These are phyloP conservation scores for Oreotrochilus melanogaster DNA, from an alignment of 2,113 vertebrate species.

Conservation along the genomic window DNA sequence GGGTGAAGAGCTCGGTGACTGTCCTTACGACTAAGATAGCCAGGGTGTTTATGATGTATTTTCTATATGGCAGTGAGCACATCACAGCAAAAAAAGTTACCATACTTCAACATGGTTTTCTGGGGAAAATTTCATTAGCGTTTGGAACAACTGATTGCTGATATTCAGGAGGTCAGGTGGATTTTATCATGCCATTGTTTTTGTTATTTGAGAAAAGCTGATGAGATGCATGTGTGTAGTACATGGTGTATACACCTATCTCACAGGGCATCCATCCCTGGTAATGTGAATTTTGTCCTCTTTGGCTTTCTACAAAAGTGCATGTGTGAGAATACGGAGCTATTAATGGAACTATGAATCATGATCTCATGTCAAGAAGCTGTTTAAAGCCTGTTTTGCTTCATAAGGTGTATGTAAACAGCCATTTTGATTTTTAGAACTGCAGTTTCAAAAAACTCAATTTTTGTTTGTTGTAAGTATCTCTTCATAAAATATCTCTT, in stretches of 20 bases:
- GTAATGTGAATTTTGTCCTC: not conserved
- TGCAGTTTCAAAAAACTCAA: not conserved
- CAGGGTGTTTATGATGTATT: not conserved
- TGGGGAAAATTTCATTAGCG: not conserved
- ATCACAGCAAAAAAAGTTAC: not conserved
- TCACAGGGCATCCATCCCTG: not conserved
- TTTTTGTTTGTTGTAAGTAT: constrained; percentile 13
- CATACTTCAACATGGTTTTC: not conserved
- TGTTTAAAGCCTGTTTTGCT: not conserved
- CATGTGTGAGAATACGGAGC: not conserved
- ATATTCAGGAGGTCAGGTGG: not conserved
- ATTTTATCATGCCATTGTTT: not conserved
- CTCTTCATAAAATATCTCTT: constrained; percentile 5
- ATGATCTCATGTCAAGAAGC: not conserved
- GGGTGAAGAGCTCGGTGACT: not conserved
- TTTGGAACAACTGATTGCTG: not conserved
- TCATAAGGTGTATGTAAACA: not conserved
- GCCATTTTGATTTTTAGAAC: not conserved
- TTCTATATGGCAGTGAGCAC: not conserved
- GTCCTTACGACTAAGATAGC: not conserved
- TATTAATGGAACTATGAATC: not conserved
- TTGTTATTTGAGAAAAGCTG: not conserved
- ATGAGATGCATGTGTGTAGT: not conserved
- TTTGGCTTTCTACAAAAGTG: not conserved
- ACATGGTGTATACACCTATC: not conserved